These are phyloP conservation scores for Laterallus jamaicensis DNA, from an alignment of 2,113 vertebrate species.

Conservation along the genomic window DNA sequence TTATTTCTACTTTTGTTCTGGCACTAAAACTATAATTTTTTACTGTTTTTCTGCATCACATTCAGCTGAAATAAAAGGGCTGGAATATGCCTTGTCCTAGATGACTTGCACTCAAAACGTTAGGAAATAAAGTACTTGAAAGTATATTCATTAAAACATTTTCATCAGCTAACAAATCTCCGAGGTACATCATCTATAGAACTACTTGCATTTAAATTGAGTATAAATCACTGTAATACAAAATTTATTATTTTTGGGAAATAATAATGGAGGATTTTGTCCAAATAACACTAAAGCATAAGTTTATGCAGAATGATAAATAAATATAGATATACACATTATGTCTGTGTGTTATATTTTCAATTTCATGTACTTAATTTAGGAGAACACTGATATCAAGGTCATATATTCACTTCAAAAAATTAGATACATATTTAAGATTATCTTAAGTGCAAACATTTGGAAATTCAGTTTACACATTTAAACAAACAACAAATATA, in stretches of 20 bases:
- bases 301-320: background rate
- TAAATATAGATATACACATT: background rate
- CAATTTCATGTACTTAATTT: background rate
- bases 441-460: background rate
- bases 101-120: background rate
- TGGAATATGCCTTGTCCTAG: background rate
- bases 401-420: background rate
- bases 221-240: background rate
- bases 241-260: background rate
- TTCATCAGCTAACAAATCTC: background rate
- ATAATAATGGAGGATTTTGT: background rate
- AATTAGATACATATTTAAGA: background rate
- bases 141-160: background rate
- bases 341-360: background rate
- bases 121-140: background rate
- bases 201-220: background rate
- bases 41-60: fast-evolving
- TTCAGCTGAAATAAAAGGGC: background rate
- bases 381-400: background rate
- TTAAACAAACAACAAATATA: background rate
- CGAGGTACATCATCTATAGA: background rate
- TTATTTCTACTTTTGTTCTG: background rate
- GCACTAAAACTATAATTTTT: fast-evolving
- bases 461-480: background rate
- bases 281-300: background rate